Evolutionary conservation across 1,140 invertebrate genomes (phyloP), one percentile per base, ranked within the genome.

Genomic region (Aphaenogaster ashmeadi): DNA sequence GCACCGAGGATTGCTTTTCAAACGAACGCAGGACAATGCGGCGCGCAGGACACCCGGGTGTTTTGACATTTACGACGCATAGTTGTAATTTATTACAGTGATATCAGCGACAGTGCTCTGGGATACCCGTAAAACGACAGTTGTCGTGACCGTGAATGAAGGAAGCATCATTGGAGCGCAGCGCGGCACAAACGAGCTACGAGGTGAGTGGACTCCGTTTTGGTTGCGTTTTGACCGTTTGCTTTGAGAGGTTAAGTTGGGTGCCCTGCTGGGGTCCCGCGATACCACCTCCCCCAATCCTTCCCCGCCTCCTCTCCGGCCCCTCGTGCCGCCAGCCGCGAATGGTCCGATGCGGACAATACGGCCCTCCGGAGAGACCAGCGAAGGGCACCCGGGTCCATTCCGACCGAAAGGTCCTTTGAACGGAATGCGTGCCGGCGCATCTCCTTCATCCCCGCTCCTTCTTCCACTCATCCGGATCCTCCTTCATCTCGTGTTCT

Each of bases 211-310:
- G 64, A 38, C 84, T 78, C 52, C 74, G 69, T 77, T 89, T 89
- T 71, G 41, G 44, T 75, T 69, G 54, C 54, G 44, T 64, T 71
- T 58, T 41, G 38, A 60, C 58, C 38, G n/a, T 84, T 84, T 71
- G 47, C 47, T 89, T 72, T 88, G 27, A 77, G 38, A 80, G 75
- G 87, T 91, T 87, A 89, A 86, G 89, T 90, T 90, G 60, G 78
- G 44, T 83, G 72, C 64, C 71, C 69, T 67, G 69, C 79, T 72
- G 67, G 75, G 58, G 74, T 87, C 66, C 77, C 80, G 50, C 47
- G 36, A 47, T 44, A 62, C 69, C 52, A 52, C 56, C 54, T 69
- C 74, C 38, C 54, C 52, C 41, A 50, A 69, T 50, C 58, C n/a
- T 47, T 54, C 15, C 87, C 77, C 62, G 8, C 4, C 36, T 13